Conservation (phyloP, 2,888 invertebrate species). For the Syrphus vitripennis region DNA sequence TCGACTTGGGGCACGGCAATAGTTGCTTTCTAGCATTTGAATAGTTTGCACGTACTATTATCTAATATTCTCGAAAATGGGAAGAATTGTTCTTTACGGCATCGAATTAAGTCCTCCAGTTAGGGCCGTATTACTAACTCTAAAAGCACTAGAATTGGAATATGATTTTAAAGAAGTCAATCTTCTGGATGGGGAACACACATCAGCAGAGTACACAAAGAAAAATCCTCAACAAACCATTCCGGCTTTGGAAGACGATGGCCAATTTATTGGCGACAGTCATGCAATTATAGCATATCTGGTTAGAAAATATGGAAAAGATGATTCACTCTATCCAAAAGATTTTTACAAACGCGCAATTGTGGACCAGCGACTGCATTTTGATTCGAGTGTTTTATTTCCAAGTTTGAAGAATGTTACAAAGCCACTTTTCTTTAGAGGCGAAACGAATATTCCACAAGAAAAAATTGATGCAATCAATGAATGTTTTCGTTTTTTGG, state of each 20-base stretch:
- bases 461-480: constrained; percentile 75
- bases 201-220: constrained; percentile 73
- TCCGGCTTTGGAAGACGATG: constrained; percentile 77
- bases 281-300: constrained; percentile 79
- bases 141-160: constrained; percentile 75
- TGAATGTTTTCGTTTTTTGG: constrained; percentile 76
- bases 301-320: constrained; percentile 77
- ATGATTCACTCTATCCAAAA: constrained; percentile 77
- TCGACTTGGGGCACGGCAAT: too few relatives aligned
- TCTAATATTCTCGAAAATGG: too few relatives aligned
- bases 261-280: constrained; percentile 77
- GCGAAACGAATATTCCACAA: constrained; percentile 51
- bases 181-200: constrained; percentile 74
- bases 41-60: too few relatives aligned
- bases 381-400: constrained; percentile 78
- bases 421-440: constrained; percentile 72
- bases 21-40: too few relatives aligned
- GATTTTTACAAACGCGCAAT: constrained; percentile 77
- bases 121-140: constrained; percentile 75
- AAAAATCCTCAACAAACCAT: constrained; percentile 79
- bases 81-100: constrained; percentile 77
- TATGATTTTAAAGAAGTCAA: constrained; percentile 76
- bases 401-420: constrained; percentile 75
- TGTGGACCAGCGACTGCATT: constrained; percentile 79
- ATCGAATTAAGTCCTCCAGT: constrained; percentile 77